These are phyloP conservation scores for Micrasema minimum DNA, from an alignment of 1,140 invertebrate genomes.

Conservation along the genomic window DNA sequence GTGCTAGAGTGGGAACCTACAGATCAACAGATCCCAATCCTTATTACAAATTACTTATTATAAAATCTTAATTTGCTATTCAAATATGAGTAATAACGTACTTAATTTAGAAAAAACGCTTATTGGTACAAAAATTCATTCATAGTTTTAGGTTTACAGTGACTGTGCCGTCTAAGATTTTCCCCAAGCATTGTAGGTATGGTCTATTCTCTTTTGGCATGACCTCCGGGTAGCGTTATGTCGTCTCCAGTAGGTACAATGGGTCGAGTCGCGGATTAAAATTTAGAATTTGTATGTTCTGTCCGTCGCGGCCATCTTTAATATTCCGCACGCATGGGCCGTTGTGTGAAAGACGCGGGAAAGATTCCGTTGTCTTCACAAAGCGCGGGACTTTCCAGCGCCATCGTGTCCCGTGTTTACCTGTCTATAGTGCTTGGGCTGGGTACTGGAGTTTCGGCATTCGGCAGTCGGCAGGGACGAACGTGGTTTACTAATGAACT, in stretches of 20 bases:
- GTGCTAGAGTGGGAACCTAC: too few relatives aligned
- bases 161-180: too few relatives aligned
- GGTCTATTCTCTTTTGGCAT: neutral
- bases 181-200: too few relatives aligned
- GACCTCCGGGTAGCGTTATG: neutral
- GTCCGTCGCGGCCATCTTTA: slow-evolving; percentile 7
- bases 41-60: too few relatives aligned
- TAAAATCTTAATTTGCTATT: too few relatives aligned
- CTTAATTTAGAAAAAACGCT: too few relatives aligned
- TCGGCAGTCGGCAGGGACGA: slow-evolving; percentile 5
- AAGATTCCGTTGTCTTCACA: slow-evolving; percentile 46
- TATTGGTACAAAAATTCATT: too few relatives aligned
- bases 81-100: too few relatives aligned
- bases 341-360: slow-evolving; percentile 33
- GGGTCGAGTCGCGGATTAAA: slow-evolving; percentile 19
- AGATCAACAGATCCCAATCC: too few relatives aligned
- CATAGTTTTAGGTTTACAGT: too few relatives aligned
- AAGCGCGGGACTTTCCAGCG: slow-evolving; percentile 36
- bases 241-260: slow-evolving; percentile 16
- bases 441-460: too few relatives aligned
- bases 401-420: slow-evolving; percentile 1
- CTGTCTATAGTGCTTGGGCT: too few relatives aligned
- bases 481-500: slow-evolving; percentile 43
- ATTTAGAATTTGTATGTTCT: slow-evolving; percentile 29
- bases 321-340: slow-evolving; percentile 23